Conservation (phyloP, 2,113 vertebrate species). For the Toxotes chatareus region DNA sequence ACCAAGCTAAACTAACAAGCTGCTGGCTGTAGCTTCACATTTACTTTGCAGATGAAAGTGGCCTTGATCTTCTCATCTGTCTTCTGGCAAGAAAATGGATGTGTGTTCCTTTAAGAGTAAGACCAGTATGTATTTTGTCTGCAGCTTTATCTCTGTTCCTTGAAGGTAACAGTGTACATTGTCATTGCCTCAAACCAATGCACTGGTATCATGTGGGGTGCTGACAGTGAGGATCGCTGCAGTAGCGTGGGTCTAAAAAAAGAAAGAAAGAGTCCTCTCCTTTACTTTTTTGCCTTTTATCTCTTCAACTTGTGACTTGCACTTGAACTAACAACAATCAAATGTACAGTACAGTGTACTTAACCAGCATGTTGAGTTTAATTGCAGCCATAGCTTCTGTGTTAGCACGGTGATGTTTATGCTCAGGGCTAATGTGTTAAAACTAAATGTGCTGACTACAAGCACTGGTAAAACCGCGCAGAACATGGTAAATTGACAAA, state of each 20-base stretch:
- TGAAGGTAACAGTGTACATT: constrained; percentile 10
- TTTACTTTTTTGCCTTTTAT: constrained; percentile 79
- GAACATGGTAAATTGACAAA: constrained; percentile 41
- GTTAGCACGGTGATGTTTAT: constrained; percentile 83
- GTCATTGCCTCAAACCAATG: constrained; percentile 20
- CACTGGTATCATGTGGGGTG: not conserved
- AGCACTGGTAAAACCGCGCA: constrained; percentile 83
- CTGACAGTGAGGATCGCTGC: not conserved
- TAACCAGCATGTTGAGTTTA: constrained; percentile 82
- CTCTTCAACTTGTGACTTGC: constrained; percentile 85
- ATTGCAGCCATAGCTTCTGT: constrained; percentile 83
- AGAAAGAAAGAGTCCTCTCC: not conserved
- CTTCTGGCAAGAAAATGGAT: not conserved
- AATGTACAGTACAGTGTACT: constrained; percentile 76
- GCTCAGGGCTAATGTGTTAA: constrained; percentile 44
- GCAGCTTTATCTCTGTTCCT: constrained; percentile 4
- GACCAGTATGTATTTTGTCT: constrained; percentile 1
- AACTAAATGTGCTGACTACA: constrained; percentile 83
- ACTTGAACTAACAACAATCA: constrained; percentile 56
- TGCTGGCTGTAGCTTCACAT: not conserved
- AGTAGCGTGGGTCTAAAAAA: constrained; percentile 6
- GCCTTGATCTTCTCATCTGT: not conserved
- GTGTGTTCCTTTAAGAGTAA: not conserved
- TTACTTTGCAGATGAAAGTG: not conserved
- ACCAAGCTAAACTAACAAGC: not conserved